Conservation (phyloP, 2,113 vertebrate genomes). For the Dolichallabes microphthalmus region DNA sequence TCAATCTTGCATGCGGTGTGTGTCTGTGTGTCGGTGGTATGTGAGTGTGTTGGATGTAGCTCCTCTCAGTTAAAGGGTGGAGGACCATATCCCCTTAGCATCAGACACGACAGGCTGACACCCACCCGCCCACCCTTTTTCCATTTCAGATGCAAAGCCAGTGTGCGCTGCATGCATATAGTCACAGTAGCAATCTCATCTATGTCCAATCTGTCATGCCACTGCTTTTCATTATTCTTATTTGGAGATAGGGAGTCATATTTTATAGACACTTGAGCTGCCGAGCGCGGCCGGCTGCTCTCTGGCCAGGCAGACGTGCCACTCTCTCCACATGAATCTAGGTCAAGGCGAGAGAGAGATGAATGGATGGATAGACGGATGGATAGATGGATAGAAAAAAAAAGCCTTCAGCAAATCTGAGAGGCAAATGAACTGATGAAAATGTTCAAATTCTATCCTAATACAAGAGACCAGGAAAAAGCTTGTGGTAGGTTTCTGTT, state of each 20-base stretch:
- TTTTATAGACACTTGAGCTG: conserved; percentile 80
- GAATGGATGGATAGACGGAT: conserved; percentile 57
- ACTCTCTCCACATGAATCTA: conserved; percentile 76
- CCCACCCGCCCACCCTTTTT: conserved; percentile 61
- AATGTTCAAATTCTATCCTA: conserved; percentile 66
- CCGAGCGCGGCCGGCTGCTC: conserved; percentile 64
- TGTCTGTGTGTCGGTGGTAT: conserved; percentile 23
- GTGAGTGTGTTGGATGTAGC: conserved; percentile 20
- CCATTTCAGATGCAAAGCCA: conserved; percentile 78
- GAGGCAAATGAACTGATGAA: conserved; percentile 71
- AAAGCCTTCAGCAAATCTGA: conserved; percentile 61
- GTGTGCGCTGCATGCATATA: conserved; percentile 75
- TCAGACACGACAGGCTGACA: conserved; percentile 58
- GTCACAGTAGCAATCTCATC: conserved; percentile 78
- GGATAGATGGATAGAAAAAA: conserved; percentile 40
- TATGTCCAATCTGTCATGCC: conserved; percentile 83
- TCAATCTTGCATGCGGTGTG: conserved; percentile 46
- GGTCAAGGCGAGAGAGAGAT: conserved; percentile 73
- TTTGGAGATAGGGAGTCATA: conserved; percentile 76
- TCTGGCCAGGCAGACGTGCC: conserved; percentile 76
- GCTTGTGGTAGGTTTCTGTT: conserved; percentile 48
- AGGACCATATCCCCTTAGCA: conserved; percentile 59
- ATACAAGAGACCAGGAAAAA: conserved; percentile 43
- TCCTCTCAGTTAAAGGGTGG: conserved; percentile 51
- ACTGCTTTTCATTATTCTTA: conserved; percentile 80